Base-by-base conservation (phyloP, 2,888 invertebrate species). In the Microctonus aethiopoides region DNA sequence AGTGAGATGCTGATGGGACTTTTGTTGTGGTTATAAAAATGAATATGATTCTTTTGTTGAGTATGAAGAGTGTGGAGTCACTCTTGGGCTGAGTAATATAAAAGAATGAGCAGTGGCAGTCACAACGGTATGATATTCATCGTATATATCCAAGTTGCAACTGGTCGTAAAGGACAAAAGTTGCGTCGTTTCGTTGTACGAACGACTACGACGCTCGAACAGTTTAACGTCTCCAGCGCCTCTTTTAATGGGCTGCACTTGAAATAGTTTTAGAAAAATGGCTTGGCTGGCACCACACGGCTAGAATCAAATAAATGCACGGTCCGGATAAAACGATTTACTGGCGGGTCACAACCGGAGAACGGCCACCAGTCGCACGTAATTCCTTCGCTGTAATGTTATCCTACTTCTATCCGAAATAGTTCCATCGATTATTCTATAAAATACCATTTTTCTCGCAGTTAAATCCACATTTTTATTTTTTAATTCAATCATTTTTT, bases 221-320 rank as follows among this genome's bases (percentile, higher is more conserved):
- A 78, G 75, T 78, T 80, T 79, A 81, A 80, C 78, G 77, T 78
- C 76, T 76, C 76, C 67, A 68, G 75, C 76, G 75, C 75, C 75
- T 74, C 75, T 68, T 69, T 76, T 82, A 83, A 83, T 83, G 81
- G 82, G 74, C 74, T 74, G 78, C 80, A 76, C 80, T 79, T 78
- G 81, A 78, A 80, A 81, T 81, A 81, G 81, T 81, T 83, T 79
- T 70, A 81, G 80, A 83, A 83, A 83, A 83, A 82, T 83, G 79
- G 77, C 76, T 76, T 70, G 71, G 59, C 70, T 72, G 71, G 72
- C 75, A 77, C 74, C 74, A 73, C 75, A n/a, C n/a, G 78, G 78
- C 77, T 75, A 75, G 79, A 81, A 80, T 82, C 79, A 78, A 83
- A 83, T 80, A 83, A 83, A 82, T 79, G 79, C 77, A 75, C 75